These are phyloP conservation scores for Sander vitreus DNA, from an alignment of 2,113 vertebrate species.

Conservation along the genomic window DNA sequence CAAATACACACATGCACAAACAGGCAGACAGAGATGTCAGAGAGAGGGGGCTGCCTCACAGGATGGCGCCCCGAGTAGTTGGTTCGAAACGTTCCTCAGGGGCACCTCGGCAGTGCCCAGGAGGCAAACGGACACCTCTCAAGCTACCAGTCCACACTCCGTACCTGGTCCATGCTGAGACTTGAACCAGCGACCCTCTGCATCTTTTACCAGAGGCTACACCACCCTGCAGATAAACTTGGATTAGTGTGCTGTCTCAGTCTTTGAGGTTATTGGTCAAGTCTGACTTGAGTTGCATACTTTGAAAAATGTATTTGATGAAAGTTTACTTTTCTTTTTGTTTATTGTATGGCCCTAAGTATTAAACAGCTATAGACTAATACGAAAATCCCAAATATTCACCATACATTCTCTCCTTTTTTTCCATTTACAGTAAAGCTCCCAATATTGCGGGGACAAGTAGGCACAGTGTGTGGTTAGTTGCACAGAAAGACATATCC, in stretches of 20 bases:
- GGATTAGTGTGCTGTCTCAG: background rate
- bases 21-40: no score
- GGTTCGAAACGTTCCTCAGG: no score
- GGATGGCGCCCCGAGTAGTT: no score
- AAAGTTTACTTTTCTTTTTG: background rate
- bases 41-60: no score
- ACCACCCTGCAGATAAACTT: background rate
- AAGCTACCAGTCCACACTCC: no score
- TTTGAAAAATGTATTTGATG: background rate
- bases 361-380: background rate
- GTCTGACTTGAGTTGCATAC: background rate
- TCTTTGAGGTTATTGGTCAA: background rate
- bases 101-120: no score
- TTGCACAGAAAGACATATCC: background rate
- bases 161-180: no score
- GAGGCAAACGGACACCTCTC: no score
- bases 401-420: background rate
- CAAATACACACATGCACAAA: no score
- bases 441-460: background rate
- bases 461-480: background rate
- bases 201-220: no score
- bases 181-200: no score
- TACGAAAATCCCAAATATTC: background rate
- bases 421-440: background rate
- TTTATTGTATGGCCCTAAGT: background rate